Conservation (phyloP, 2,797 vertebrate species). For the Allobates femoralis region DNA sequence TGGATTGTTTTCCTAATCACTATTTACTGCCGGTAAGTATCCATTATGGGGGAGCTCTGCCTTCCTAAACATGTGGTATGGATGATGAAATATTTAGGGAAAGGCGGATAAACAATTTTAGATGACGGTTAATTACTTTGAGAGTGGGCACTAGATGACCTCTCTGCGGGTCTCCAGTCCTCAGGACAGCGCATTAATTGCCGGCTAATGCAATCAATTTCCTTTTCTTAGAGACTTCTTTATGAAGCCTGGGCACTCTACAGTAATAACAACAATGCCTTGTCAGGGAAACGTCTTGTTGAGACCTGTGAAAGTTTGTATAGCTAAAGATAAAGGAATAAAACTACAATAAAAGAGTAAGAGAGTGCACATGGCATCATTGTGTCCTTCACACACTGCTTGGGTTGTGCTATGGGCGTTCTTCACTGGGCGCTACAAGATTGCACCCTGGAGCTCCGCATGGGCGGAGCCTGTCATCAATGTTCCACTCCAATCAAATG, state of each 20-base stretch:
- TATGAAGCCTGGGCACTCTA: constrained; percentile 34
- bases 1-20: constrained; percentile 35
- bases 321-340: neutral
- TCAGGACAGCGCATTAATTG: constrained; percentile 36
- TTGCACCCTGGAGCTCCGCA: neutral
- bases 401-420: neutral
- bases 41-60: constrained; percentile 62
- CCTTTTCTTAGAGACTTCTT: constrained; percentile 46
- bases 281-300: constrained; percentile 16
- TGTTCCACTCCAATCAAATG: neutral
- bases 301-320: neutral
- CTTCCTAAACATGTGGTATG: constrained; percentile 65
- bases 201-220: constrained; percentile 59
- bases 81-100: constrained; percentile 26
- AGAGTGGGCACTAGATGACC: constrained; percentile 49
- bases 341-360: too few relatives aligned
- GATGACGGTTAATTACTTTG: constrained; percentile 54
- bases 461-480: neutral
- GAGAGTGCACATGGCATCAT: too few relatives aligned
- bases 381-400: neutral
- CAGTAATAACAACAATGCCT: constrained; percentile 16
- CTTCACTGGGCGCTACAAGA: neutral
- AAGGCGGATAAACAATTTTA: constrained; percentile 46
- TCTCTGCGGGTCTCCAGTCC: constrained; percentile 30
- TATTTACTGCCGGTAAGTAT: constrained; percentile 49